Percentiles rank a stretch among this genome's conserved stretches.
Evolutionary conservation across 2,113 vertebrate genomes (phyloP).

Genomic region (Lamprotornis superbus): DNA sequence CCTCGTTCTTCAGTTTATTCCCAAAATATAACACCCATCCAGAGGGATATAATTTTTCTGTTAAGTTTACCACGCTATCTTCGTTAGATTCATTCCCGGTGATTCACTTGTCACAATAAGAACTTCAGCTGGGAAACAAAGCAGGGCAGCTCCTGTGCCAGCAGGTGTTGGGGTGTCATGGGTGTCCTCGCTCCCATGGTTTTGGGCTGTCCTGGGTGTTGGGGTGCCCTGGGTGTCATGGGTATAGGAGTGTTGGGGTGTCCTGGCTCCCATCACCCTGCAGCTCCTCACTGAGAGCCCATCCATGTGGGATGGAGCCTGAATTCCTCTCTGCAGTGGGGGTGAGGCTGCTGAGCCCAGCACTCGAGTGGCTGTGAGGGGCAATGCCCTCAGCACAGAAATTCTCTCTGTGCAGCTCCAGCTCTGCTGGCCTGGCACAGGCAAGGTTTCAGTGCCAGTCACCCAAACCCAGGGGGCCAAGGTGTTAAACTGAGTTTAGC

Average conservation of each 20-base stretch:
- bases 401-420: background rate
- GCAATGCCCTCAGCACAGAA: background rate
- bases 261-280: fast-evolving
- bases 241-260: too few relatives aligned
- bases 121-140: background rate
- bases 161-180: too few relatives aligned
- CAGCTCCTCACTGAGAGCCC: background rate
- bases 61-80: background rate
- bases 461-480: background rate
- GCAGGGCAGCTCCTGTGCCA: fast-evolving
- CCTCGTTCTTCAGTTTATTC: background rate
- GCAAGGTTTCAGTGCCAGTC: background rate
- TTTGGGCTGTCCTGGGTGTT: too few relatives aligned
- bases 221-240: too few relatives aligned
- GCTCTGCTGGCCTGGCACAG: background rate
- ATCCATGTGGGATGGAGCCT: fast-evolving
- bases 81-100: background rate
- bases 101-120: constrained; percentile 32
- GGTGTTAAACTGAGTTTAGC: fast-evolving
- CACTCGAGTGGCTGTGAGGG: background rate
- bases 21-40: background rate
- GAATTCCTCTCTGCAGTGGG: too few relatives aligned
- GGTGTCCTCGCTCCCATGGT: too few relatives aligned
- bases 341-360: too few relatives aligned
- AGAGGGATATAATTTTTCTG: background rate